Evolutionary conservation across 2,888 invertebrate genomes (phyloP).

Genomic region (Clistopyga incitator): DNA sequence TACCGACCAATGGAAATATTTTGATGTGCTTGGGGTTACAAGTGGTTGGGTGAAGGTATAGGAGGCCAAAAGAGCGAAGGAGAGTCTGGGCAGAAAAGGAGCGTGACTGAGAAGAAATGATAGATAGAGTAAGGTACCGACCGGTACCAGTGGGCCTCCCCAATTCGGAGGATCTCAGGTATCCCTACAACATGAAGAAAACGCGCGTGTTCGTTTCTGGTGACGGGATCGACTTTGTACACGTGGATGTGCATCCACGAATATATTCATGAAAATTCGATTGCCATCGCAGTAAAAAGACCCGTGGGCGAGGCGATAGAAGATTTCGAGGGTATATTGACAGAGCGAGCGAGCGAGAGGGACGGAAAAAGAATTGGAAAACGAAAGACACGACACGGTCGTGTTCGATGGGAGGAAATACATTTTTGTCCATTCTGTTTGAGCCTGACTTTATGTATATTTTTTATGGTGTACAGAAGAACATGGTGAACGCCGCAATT

Average conservation of each 20-base stretch:
- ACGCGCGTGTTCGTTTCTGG: conserved; percentile 5
- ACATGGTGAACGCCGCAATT: no score
- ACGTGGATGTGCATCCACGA: conserved; percentile 24
- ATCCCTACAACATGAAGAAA: conserved; percentile 17
- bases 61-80: not conserved
- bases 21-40: conserved; percentile 24
- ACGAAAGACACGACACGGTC: not conserved
- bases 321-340: conserved; percentile 1
- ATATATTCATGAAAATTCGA: conserved; percentile 54
- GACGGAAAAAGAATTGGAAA: conserved; percentile 7
- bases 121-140: conserved; percentile 35
- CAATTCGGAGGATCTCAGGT: conserved; percentile 21
- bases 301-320: conserved; percentile 1
- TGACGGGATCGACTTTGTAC: not conserved
- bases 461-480: not conserved
- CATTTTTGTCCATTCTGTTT: conserved; percentile 1
- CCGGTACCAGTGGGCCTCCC: conserved; percentile 23
- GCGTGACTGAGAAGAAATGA: conserved; percentile 21
- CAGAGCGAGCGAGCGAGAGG: not conserved
- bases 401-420: not conserved
- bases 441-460: not conserved
- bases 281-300: conserved; percentile 35
- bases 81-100: not conserved
- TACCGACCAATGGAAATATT: conserved; percentile 11
- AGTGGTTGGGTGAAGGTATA: conserved; percentile 15